Base-by-base conservation (phyloP, 2,888 invertebrate genomes). In the Asteroscopus sphinx region DNA sequence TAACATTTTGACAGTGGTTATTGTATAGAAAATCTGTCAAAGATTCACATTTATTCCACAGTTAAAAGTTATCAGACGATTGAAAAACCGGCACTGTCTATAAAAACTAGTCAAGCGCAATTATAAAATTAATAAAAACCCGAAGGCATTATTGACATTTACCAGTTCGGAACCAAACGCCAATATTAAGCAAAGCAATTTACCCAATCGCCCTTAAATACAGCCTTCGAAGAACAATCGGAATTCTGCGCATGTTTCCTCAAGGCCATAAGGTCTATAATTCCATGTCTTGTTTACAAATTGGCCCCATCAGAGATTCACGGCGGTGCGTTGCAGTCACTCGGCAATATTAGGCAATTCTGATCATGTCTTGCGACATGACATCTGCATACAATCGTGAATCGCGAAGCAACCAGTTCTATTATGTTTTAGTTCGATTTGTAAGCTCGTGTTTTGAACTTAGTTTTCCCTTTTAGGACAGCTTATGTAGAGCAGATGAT, bases 301-400 rank as follows among this genome's bases (percentile, higher is more conserved):
- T 85, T 78, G 81, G 80, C 61, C 41, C 64, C 66, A 77, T 90
- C 84, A 87, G 61, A 85, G 81, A 90, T 90, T 87, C 89, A 87
- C 75, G 69, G 77, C 80, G 73, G 72, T 73, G 71, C 73, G 58
- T 48, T 9, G 69, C 56, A 63, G 55, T 63, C 77, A 77, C 77
- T 83, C 81, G 73, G 75, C 75, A 73, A 77, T 80, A 80, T 87
- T 85, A 85, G 84, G 87, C 81, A 87, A 90, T 87, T 87, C 88
- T 76, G 78, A 86, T 85, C 86, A 85, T 83, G 88, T 73, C 77
- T 87, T 87, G 82, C 85, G 80, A 81, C 85, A 87, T 69, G 68
- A 64, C 54, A 76, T 85, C 86, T 86, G 77, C 85, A 88, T 86
- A 87, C 85, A 86, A 87, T 86, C 73, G 81, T 74, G 54, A 47